phyloP scores from a whole-genome alignment of 2,113 vertebrate species.

The Sus scrofa region DNA sequence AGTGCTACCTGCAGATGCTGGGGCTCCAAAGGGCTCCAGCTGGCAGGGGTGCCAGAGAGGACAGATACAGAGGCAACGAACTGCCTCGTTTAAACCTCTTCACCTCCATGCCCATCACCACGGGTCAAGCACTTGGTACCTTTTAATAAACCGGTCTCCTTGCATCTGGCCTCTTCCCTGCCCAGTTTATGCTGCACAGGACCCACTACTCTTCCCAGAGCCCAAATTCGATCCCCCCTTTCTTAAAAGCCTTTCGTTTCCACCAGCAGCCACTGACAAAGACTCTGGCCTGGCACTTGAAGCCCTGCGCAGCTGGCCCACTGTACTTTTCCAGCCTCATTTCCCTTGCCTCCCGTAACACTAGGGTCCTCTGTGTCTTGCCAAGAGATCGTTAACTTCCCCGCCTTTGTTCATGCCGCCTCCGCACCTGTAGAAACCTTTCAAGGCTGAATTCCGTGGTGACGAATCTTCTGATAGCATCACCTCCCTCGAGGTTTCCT shows the following conservation, averaged over 20 bases:
- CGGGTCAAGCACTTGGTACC: not conserved
- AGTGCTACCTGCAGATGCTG: not conserved
- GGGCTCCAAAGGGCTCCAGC: not conserved
- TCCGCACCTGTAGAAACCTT: not conserved
- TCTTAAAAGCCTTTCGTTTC: not conserved
- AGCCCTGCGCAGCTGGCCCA: not conserved
- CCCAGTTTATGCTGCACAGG: not conserved
- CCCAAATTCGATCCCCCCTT: not conserved
- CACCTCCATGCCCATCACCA: not conserved
- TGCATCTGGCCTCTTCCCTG: not conserved
- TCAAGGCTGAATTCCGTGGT: not conserved
- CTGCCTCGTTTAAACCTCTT: not conserved
- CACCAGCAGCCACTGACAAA: not conserved
- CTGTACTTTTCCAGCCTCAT: not conserved
- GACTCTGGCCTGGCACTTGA: not conserved
- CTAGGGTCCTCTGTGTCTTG: not conserved
- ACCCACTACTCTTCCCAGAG: not conserved
- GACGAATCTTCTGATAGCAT: not conserved
- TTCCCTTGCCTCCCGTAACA: not conserved
- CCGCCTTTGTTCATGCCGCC: not conserved
- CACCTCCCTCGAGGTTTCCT: not conserved
- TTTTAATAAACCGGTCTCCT: not conserved
- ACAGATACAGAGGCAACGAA: not conserved
- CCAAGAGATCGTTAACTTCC: not conserved
- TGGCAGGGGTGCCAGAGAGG: not conserved